Conservation (phyloP, 2,888 invertebrate genomes). For the Xestia rhomboidea region DNA sequence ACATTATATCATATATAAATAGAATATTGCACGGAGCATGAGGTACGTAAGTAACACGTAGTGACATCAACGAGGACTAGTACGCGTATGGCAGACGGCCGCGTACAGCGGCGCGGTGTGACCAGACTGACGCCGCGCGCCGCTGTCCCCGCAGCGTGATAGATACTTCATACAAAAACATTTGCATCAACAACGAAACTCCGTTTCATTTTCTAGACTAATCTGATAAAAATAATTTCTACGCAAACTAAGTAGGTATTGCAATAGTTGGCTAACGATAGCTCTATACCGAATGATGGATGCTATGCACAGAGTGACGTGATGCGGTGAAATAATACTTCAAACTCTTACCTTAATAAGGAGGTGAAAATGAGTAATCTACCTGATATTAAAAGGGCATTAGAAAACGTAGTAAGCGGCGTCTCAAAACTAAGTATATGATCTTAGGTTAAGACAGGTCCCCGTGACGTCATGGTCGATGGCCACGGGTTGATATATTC, state of each 20-base stretch:
- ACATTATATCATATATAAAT: conserved; percentile 62
- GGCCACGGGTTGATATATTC: conserved; percentile 70
- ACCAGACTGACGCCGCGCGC: not conserved
- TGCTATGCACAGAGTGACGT: conserved; percentile 55
- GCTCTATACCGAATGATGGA: conserved; percentile 37
- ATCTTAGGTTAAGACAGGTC: conserved; percentile 66
- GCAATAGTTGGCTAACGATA: conserved; percentile 38
- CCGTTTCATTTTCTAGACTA: conserved; percentile 40
- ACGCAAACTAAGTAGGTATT: conserved; percentile 34
- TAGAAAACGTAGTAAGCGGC: conserved; percentile 73
- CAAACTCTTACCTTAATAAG: conserved; percentile 60
- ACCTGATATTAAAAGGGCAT: conserved; percentile 70
- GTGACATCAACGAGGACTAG: conserved; percentile 62
- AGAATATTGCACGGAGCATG: conserved; percentile 66
- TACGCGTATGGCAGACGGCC: conserved; percentile 49
- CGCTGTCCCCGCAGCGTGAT: conserved; percentile 24
- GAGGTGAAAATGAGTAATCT: conserved; percentile 73
- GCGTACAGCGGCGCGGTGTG: not conserved
- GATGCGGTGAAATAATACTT: conserved; percentile 58
- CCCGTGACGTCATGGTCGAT: conserved; percentile 53
- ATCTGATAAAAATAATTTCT: conserved; percentile 45
- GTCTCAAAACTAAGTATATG: conserved; percentile 73
- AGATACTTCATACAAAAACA: conserved; percentile 14
- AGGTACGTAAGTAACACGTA: conserved; percentile 57
- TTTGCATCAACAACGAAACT: conserved; percentile 40